Conservation (phyloP, 2,113 vertebrate species). For the Leucoraja erinaceus region DNA sequence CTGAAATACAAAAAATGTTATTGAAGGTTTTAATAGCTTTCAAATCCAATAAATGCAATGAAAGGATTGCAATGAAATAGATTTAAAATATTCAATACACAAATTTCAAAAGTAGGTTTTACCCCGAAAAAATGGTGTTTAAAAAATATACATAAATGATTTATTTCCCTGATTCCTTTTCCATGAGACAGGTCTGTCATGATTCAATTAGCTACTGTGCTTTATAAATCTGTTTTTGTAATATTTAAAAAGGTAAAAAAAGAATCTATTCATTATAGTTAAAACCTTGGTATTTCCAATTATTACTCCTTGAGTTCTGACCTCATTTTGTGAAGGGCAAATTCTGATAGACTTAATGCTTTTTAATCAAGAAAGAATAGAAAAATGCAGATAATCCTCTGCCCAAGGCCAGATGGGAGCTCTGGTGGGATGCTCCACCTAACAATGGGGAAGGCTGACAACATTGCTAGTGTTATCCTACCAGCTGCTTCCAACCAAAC, state of each 20-base stretch:
- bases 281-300: not conserved
- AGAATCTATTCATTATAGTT: not conserved
- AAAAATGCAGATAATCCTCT: not conserved
- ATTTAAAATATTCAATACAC: slow-evolving; percentile 12
- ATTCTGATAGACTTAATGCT: not conserved
- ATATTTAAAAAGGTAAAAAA: slow-evolving; percentile 16
- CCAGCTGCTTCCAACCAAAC: not conserved
- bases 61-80: not conserved
- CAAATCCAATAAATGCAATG: not conserved
- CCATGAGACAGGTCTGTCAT: not conserved
- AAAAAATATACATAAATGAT: not conserved
- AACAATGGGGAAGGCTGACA: not conserved
- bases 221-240: not conserved
- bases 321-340: not conserved
- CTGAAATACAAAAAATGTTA: not conserved
- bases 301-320: not conserved
- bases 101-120: not conserved
- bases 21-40: slow-evolving; percentile 1
- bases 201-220: not conserved
- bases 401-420: not conserved
- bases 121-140: not conserved
- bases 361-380: not conserved
- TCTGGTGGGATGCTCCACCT: not conserved
- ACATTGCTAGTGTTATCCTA: not conserved
- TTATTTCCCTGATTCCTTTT: not conserved